phyloP scores from a whole-genome alignment of 2,797 vertebrate species.

The Pseudomugil tenellus region DNA sequence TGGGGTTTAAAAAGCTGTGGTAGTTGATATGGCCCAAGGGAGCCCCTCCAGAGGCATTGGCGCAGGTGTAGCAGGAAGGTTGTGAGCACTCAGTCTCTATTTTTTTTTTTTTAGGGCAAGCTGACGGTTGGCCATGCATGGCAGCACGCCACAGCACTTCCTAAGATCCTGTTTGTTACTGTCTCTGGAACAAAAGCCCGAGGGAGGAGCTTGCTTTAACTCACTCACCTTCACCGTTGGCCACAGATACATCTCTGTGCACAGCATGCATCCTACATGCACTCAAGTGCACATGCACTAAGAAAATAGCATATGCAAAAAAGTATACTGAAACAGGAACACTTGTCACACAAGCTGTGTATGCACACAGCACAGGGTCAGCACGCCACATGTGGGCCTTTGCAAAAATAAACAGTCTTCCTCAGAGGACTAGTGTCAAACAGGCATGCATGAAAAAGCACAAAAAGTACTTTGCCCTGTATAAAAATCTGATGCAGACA shows the following conservation, averaged over 20 bases:
- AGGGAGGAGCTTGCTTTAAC: slow-evolving; percentile 77
- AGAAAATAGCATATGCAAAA: slow-evolving; percentile 32
- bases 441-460: slow-evolving; percentile 69
- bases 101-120: slow-evolving; percentile 74
- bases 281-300: slow-evolving; percentile 55
- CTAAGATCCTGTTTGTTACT: slow-evolving; percentile 82
- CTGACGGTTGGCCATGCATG: slow-evolving; percentile 72
- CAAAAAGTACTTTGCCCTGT: slow-evolving; percentile 63
- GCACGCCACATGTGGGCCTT: slow-evolving; percentile 66
- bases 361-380: slow-evolving; percentile 65
- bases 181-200: slow-evolving; percentile 80
- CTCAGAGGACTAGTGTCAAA: slow-evolving; percentile 71
- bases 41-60: slow-evolving; percentile 55
- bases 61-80: slow-evolving; percentile 44
- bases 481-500: slow-evolving; percentile 62
- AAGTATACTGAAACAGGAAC: slow-evolving; percentile 9
- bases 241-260: slow-evolving; percentile 67
- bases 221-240: slow-evolving; percentile 80
- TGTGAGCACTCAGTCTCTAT: slow-evolving; percentile 63
- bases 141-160: slow-evolving; percentile 70
- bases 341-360: slow-evolving; percentile 48
- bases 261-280: slow-evolving; percentile 56
- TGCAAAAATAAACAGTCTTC: slow-evolving; percentile 67
- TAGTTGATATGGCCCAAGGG: slow-evolving; percentile 61
- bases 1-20: slow-evolving; percentile 59